These are phyloP conservation scores for Chelon labrosus DNA, from an alignment of 2,797 vertebrate genomes.

Conservation along the genomic window DNA sequence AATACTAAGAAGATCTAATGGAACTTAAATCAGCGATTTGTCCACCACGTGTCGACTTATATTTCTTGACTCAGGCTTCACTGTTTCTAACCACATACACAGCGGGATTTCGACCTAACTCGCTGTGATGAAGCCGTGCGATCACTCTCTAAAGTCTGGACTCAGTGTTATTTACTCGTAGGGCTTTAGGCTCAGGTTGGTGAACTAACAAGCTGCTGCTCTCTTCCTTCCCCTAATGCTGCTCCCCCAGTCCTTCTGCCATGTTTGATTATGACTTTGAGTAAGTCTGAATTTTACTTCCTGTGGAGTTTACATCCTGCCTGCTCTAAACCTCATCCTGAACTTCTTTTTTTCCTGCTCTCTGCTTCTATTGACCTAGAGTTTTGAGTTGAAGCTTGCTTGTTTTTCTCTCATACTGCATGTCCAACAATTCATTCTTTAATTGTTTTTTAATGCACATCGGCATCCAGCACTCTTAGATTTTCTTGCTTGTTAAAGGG, in stretches of 20 bases:
- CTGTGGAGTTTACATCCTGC: conserved; percentile 82
- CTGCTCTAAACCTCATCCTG: conserved; percentile 51
- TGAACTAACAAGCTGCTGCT: conserved; percentile 97
- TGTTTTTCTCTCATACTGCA: conserved; percentile 56
- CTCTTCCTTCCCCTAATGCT: conserved; percentile 95
- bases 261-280: conserved; percentile 99
- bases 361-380: conserved; percentile 34
- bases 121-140: conserved; percentile 19
- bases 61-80: conserved; percentile 7
- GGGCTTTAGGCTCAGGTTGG: conserved; percentile 61
- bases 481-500: conserved; percentile 38
- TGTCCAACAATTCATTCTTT: conserved; percentile 52
- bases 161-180: conserved; percentile 46
- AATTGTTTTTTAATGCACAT: conserved; percentile 28
- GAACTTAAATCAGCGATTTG: background rate
- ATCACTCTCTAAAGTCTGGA: conserved; percentile 49
- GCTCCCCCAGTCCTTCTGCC: conserved; percentile 98
- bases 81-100: conserved; percentile 44
- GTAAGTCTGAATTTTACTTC: conserved; percentile 96
- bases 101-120: conserved; percentile 45
- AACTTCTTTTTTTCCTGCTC: conserved; percentile 20
- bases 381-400: conserved; percentile 44
- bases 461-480: conserved; percentile 37
- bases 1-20: background rate
- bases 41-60: background rate